Base-by-base conservation (phyloP, 2,888 invertebrate genomes). In the Drosophila putrida region DNA sequence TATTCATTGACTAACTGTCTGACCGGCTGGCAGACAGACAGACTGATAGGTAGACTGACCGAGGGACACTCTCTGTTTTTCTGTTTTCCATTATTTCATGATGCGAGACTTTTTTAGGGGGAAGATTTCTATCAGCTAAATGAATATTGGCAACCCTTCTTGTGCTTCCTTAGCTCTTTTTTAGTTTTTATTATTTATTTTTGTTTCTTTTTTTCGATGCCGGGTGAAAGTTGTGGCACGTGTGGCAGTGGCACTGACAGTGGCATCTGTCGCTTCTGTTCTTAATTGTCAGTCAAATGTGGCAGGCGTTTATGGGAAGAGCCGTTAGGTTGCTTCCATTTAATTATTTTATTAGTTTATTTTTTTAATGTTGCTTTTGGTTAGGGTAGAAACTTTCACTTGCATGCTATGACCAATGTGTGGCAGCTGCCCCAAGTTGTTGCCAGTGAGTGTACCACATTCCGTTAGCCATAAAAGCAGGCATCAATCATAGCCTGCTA, bases 381-480 rank as follows among this genome's bases (percentile, higher is more conserved):
- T 9, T 28, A 68, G 70, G 70, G 61, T 31, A 61, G 57, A 38
- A 62, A 75, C 74, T 75, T 75, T 75, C 74, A 75, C 74, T 75
- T 28, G 74, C 31, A 35, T 43, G 43, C 13, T 35, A 35, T 11
- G 46, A 46, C 10, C 25, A 25, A 41, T 53, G 41, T 33, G 57
- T 46, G 35, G 43, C 67, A 47, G 57, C 54, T 60, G 68, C 44
- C 64, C 31, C 44, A 15, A 25, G 44, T 46, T 43, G 70, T 53
- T 41, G 75, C 71, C n/a, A n/a, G n/a, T n/a, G n/a, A n/a, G n/a
- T n/a, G 61, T 66, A 28, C 71, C 55, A 44, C 72, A 76, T 72
- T 76, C 75, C 75, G 75, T 72, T 76, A 74, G 82, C 74, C 78
- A 75, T 84, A 88, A 88, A 86, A 88, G 89, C 88, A 81, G 82